phyloP scores from a whole-genome alignment of 2,888 invertebrate genomes.

The Diloba caeruleocephala region DNA sequence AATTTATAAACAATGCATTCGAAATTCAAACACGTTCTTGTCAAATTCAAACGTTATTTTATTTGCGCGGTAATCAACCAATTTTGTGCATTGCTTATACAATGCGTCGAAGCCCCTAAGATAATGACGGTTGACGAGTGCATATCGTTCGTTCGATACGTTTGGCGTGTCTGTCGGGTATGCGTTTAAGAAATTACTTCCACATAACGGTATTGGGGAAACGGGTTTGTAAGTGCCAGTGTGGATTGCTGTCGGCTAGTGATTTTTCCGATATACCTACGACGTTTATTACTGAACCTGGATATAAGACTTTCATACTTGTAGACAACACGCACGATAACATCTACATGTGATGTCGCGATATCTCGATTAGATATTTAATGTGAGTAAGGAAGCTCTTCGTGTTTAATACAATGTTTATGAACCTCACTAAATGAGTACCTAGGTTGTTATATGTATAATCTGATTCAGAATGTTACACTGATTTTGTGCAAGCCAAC shows the following conservation, averaged over 20 bases:
- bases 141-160: constrained; percentile 61
- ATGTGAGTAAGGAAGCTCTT: constrained; percentile 31
- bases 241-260: constrained; percentile 58
- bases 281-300: constrained; percentile 47
- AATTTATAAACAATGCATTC: constrained; percentile 12
- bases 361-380: constrained; percentile 31
- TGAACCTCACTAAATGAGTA: constrained; percentile 12
- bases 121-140: constrained; percentile 53
- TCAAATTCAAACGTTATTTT: constrained; percentile 10
- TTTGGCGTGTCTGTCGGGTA: constrained; percentile 71
- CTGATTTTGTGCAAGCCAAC: neutral
- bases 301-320: constrained; percentile 18
- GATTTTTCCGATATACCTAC: constrained; percentile 77
- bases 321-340: constrained; percentile 31
- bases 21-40: constrained; percentile 23
- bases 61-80: constrained; percentile 18
- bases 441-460: constrained; percentile 12
- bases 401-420: constrained; percentile 9
- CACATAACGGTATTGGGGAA: constrained; percentile 78
- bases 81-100: constrained; percentile 21
- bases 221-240: constrained; percentile 77
- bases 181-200: constrained; percentile 81
- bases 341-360: constrained; percentile 29
- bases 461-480: constrained; percentile 4
- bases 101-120: constrained; percentile 8